Evolutionary conservation across 2,888 invertebrate genomes (phyloP), one percentile per base, ranked within the genome.

Genomic region (Chloroclystis v-ata): DNA sequence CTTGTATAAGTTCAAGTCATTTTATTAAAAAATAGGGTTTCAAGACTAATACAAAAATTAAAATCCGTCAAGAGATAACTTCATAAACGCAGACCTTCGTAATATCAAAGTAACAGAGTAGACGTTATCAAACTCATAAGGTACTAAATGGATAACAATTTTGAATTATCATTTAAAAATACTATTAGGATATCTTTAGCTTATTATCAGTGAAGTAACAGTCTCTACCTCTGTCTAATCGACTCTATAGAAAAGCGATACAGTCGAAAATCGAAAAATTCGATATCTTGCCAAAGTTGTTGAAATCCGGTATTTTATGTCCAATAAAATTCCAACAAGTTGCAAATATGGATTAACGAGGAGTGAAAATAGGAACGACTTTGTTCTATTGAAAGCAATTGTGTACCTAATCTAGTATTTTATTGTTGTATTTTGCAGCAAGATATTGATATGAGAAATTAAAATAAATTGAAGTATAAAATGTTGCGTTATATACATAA

Each of bases 11-110:
- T 83, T 82, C 74, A 76, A 72, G 70, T 82, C 73, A 78, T 83
- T 85, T 84, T 84, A 82, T 82, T 84, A 78, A 84, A 74, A 79
- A 86, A 86, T 85, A 84, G 74, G 75, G 81, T 73, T 80, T 75
- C 75, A 78, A 80, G 80, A 80, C 74, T 75, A 75, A 78, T 79
- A 82, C 77, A 84, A 81, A 76, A 85, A 82, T 75, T 72, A 83
- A 80, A 78, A 75, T 74, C 64, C 61, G 61, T 65, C 56, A 55
- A 49, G 59, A 57, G 40, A 40, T 44, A 43, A 39, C 25, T 39
- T 55, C 52, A 63, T 63, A 57, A 65, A 44, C 47, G 40, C 13
- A 35, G 29, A 14, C 30, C 14, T 7, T 29, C 12, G 12, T 8
- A 12, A 32, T 16, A 14, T 16, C 13, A 46, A 37, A 11, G 25